Evolutionary conservation across 2,888 invertebrate species (phyloP), one percentile per base, ranked within the genome.

Genomic region (Drosophila picticornis): DNA sequence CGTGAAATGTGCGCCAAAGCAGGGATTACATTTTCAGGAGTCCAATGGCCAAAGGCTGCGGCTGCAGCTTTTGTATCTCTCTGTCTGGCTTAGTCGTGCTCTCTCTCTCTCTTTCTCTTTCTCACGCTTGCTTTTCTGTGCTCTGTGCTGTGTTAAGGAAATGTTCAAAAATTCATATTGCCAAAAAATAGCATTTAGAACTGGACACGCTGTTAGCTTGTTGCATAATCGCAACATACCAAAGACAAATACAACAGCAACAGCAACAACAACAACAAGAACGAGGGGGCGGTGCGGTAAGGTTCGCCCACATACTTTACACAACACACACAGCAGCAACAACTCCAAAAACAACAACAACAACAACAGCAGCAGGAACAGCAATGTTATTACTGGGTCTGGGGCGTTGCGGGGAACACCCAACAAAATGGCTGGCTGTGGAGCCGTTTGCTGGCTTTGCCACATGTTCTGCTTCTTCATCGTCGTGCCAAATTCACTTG

Each of bases 401-500:
- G 19, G 59, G 11, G 32, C 52, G 50, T 25, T 13, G 67, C 6
- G 34, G 51, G 31, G 25, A 40, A 56, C 29, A 51, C 61, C 77
- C 75, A 66, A 75, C 81, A 81, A 80, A 80, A 81, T 80, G 81
- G 80, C 77, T 77, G 77, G 67, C 77, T 31, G 40, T 65, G 50
- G 27, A 55, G 71, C 59, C 51, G 43, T 55, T 72, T 65, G 48
- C 58, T 53, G 56, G 62, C 66, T 34, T 55, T 64, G 48, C 56
- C 65, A 72, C 53, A 57, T 55, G 64, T 64, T 63, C 53, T 34
- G 64, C 66, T 64, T 62, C 38, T 38, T 38, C 38, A 22, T 56
- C 57, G 52, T 77, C 57, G 69, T 78, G 75, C 71, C 72, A 79
- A 88, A 85, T 71, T 77, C 85, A 68, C 88, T 72, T 75, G 81